phyloP scores from a whole-genome alignment of 1,140 invertebrate species.

The Metaphire vulgaris region DNA sequence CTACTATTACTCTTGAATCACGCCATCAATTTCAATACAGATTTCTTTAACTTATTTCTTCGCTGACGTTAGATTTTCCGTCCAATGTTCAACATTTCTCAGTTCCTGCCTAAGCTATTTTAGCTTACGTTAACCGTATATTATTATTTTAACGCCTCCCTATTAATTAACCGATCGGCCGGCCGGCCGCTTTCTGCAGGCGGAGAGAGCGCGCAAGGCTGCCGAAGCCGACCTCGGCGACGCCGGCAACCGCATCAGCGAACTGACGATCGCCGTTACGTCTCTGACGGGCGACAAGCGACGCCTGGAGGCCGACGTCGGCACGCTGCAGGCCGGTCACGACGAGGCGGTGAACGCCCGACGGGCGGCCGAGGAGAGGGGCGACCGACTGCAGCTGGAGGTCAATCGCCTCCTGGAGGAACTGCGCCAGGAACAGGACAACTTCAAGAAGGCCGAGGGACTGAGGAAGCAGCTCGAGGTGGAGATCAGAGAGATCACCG shows the following conservation, averaged over 20 bases:
- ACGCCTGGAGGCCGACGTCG: slow-evolving; percentile 48
- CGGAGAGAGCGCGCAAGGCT: slow-evolving; percentile 50
- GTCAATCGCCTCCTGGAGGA: slow-evolving; percentile 47
- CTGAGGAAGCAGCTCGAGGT: slow-evolving; percentile 52
- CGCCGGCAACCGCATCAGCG: slow-evolving; percentile 41
- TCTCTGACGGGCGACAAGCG: slow-evolving; percentile 50
- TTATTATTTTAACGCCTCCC: no score
- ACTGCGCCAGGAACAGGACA: slow-evolving; percentile 51
- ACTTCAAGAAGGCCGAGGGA: slow-evolving; percentile 52
- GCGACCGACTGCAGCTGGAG: slow-evolving; percentile 42
- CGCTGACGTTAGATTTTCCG: no score
- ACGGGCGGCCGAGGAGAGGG: slow-evolving; percentile 48
- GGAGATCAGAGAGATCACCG: slow-evolving; percentile 52
- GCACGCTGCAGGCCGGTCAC: slow-evolving; percentile 68
- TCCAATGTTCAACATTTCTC: no score
- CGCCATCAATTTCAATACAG: no score
- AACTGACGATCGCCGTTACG: slow-evolving; percentile 44
- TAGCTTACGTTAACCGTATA: no score
- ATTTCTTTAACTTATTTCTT: no score
- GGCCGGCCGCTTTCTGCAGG: no score
- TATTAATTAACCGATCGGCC: no score
- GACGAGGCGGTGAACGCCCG: slow-evolving; percentile 79
- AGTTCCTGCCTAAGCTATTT: no score
- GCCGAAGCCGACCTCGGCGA: slow-evolving; percentile 49
- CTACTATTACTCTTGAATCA: no score